Base-by-base conservation (phyloP, 2,797 vertebrate genomes). In the Simalia tracyae region DNA sequence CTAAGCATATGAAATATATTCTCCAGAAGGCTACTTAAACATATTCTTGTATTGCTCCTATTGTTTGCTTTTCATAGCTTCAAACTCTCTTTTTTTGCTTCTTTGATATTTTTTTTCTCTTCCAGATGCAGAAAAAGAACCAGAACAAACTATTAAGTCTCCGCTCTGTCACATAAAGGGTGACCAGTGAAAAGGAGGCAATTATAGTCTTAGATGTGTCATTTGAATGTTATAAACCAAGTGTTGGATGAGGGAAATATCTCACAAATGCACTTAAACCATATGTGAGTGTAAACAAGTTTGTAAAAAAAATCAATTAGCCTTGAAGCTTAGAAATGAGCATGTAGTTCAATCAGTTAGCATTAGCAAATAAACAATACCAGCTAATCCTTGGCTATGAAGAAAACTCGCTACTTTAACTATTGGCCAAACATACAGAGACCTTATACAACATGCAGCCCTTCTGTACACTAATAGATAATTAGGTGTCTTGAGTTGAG, bases 111-210 rank as follows among this genome's bases (percentile, higher is more conserved):
- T 92, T 90, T 89, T 89, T 91, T 93, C 36, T 90, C 93, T 94
- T 89, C 26, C 0, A 0, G 12, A 88, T 42, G 63, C 24, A n/a
- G 46, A 15, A 50, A 76, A 56, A 91, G 93, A 81, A 3, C 94
- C 88, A 94, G 94, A 95, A 91, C 24, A 87, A 24, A 8, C n/a
- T 14, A 42, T 93, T 95, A 95, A 95, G 93, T 95, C 94, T 93
- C 93, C 17, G 59, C 94, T 94, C 94, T 66, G 66, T 93, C 94
- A 94, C 94, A 91, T 95, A 95, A 95, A 96, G 95, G 95, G 90
- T 95, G 94, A 95, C 95, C 95, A 94, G 94, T 96, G 96, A 96
- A 95, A 95, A 96, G 95, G 94, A 95, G 95, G 95, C 95, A 96
- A 96, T 95, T 96, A 85, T 94, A 59, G 54, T 46, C 31, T 57